Base-by-base conservation (phyloP, 2,797 vertebrate genomes). In the Selene dorsalis region DNA sequence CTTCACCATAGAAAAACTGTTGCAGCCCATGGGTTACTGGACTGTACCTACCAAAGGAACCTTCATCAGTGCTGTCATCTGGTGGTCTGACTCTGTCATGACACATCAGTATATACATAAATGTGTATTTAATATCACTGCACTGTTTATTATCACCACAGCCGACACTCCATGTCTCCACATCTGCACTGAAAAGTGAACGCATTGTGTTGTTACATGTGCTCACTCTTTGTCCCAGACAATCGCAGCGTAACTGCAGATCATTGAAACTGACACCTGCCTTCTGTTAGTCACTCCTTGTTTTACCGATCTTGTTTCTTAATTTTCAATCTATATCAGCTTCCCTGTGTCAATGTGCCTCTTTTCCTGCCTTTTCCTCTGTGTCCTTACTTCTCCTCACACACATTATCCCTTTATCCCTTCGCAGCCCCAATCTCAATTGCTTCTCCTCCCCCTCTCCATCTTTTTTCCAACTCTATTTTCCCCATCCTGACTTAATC, bases 11-110 rank as follows among this genome's bases (percentile, higher is more conserved):
- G 55, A 4, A 57, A 48, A 53, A 24, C n/a, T 50, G 43, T 18
- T 16, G 4, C 6, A 63, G 68, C 52, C 58, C 63, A 61, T 47
- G 70, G 41, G 35, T 50, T 43, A 12, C 55, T 70, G 47, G 60
- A 26, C 72, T 62, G 24, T 18, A 32, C 68, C 55, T 41, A 16
- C 26, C 50, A 18, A 26, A 32, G 32, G 69, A 93, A 88, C 59
- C 87, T 86, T 89, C 89, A 90, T 88, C 91, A 88, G 87, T 92
- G 86, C 91, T 93, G 92, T 76, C 93, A 89, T 88, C 93, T 93
- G 84, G 87, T 93, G 93, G 93, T 50, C n/a, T 75, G 74, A 90
- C 58, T 75, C 62, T 79, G 91, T 84, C 64, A 93, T 86, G 81
- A 89, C 92, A 93, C 28, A 55, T 43, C 3, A 73, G 30, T 48